phyloP scores from a whole-genome alignment of 2,113 vertebrate genomes.

The Cavia aperea region DNA sequence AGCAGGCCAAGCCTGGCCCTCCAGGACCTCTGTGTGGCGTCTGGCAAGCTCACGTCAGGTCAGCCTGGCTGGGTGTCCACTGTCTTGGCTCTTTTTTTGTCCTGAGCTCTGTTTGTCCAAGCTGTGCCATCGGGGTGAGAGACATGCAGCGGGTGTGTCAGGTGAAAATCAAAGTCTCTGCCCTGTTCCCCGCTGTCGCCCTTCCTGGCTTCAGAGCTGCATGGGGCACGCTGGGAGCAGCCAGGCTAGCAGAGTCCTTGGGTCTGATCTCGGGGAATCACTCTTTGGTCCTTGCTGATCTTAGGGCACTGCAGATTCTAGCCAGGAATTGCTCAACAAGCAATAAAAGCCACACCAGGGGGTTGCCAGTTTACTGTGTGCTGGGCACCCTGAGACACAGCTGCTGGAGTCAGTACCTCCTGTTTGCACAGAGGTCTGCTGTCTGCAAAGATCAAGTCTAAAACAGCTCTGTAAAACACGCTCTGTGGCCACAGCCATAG shows the following conservation, averaged over 20 bases:
- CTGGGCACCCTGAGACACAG: not conserved
- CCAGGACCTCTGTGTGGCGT: not conserved
- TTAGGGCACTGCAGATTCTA: not conserved
- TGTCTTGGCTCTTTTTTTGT: conserved; percentile 22
- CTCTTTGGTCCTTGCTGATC: not conserved
- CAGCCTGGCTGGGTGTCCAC: not conserved
- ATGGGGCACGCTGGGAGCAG: conserved; percentile 3
- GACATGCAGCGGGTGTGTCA: not conserved
- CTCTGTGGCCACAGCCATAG: not conserved
- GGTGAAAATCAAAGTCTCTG: conserved; percentile 43
- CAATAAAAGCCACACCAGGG: not conserved
- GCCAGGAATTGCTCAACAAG: conserved; percentile 10
- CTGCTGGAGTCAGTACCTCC: not conserved
- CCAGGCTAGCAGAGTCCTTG: not conserved
- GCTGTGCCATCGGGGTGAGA: not conserved
- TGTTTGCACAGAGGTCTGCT: not conserved
- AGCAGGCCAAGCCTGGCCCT: not conserved
- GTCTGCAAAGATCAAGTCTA: not conserved
- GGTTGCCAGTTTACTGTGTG: not conserved
- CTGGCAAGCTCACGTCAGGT: not conserved
- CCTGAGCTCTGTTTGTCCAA: conserved; percentile 16
- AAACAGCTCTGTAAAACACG: not conserved
- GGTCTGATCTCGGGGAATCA: not conserved
- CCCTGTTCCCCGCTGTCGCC: not conserved
- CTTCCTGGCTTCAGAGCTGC: not conserved